Conservation (phyloP, 92 coral and sea anemone species). For the Parazoanthus swiftii region DNA sequence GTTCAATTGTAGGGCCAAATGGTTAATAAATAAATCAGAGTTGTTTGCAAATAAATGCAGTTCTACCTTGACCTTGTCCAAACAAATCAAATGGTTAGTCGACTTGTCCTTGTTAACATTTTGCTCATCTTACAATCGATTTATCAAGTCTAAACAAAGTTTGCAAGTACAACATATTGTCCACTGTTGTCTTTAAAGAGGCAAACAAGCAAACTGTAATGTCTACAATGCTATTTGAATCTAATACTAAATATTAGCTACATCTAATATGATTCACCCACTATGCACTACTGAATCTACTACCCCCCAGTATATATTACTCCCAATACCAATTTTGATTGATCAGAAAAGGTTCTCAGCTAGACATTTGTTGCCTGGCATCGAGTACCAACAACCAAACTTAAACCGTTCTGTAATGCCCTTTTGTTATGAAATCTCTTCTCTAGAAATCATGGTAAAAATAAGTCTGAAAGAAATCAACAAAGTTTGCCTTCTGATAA, state of each 20-base stretch:
- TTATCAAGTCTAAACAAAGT: neutral
- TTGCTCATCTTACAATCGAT: neutral
- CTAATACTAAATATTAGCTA: neutral
- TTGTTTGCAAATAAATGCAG: neutral
- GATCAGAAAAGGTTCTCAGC: neutral
- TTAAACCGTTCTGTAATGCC: neutral
- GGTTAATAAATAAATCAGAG: conserved; percentile 14
- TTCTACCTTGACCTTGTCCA: neutral
- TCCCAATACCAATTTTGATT: neutral
- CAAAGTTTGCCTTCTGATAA: too few species aligned
- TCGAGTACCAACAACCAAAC: neutral
- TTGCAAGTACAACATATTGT: neutral
- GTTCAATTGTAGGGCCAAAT: neutral
- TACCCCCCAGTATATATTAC: neutral
- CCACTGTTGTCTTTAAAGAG: neutral
- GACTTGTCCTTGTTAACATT: neutral
- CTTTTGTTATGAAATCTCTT: neutral
- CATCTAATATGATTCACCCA: neutral
- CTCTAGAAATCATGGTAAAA: neutral
- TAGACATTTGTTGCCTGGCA: neutral
- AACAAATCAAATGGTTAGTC: neutral
- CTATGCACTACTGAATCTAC: neutral
- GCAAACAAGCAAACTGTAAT: neutral
- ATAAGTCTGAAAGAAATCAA: neutral
- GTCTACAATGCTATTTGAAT: conserved; percentile 10